Evolutionary conservation across 2,888 invertebrate species (phyloP), one percentile per base, ranked within the genome.

Genomic region (Ormyrus thymus): DNA sequence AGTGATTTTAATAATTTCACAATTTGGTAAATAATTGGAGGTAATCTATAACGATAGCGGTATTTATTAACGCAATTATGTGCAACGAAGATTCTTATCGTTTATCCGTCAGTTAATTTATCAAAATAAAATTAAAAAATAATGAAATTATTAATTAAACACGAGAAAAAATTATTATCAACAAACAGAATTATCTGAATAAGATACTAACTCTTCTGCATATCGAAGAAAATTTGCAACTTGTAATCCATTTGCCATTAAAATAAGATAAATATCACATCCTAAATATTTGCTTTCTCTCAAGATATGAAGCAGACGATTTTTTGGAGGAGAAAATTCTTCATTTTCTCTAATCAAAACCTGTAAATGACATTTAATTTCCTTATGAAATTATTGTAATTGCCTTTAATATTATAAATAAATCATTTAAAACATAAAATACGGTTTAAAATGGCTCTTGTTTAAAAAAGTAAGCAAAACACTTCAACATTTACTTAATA

Each of bases 211-310:
- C 93, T 93, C 92, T 87, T 96, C 95, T 0, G 94, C 92, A 88
- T 94, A 96, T 84, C 91, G 90, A n/a, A 96, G 87, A 48, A 96
- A 91, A 79, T 94, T 90, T 0, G 93, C 90, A 0, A 93, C 91
- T 91, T 96, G 94, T 69, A 93, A 86, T 0, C 94, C 96, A 89
- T 96, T 96, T 0, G 95, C 91, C 43, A 96, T 89, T 9, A 96
- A 91, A 79, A 96, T 93, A 50, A 95, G 89, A 85, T 95, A 95
- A 6, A 93, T 90, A 84, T 94, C 93, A 86, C 96, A 96, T 43
- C 94, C 94, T 71, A 93, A 92, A 79, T 91, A 91, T 84, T 93
- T 93, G 6, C 87, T 87, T 4, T 85, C 83, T 4, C 45, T 61
- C 11, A 90, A 81, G 56, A 85, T 84, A 11, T 64, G 79, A 45